Percentiles rank a stretch among this genome's conserved stretches.
Conservation (phyloP, 2,797 vertebrate species). For the Agapornis canus region DNA sequence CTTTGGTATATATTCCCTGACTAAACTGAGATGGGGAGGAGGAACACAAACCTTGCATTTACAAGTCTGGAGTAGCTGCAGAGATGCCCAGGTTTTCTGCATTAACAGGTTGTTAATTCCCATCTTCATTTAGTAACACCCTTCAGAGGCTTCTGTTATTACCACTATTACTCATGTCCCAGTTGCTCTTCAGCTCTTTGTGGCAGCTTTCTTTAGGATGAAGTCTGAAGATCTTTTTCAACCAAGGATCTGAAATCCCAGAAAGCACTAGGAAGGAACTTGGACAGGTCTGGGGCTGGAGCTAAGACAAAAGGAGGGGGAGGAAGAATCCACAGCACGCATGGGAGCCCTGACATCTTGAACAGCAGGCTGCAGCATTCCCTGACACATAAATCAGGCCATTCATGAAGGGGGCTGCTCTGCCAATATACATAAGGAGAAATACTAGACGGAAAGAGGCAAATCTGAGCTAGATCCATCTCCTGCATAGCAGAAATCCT, state of each 20-base stretch:
- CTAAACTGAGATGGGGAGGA: not conserved
- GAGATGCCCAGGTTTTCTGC: not conserved
- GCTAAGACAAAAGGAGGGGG: not conserved
- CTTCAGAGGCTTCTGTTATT: too few species aligned
- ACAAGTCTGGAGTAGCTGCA: not conserved
- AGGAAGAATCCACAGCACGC: not conserved
- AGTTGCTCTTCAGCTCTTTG: not conserved
- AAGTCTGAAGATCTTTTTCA: not conserved
- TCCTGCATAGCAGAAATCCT: conserved; percentile 40
- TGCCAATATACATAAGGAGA: conserved; percentile 48
- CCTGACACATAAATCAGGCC: conserved; percentile 35
- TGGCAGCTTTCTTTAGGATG: not conserved
- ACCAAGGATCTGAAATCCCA: not conserved
- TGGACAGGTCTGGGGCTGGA: not conserved
- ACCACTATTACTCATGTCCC: not conserved
- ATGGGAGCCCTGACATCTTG: not conserved
- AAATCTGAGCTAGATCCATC: conserved; percentile 57
- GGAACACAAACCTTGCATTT: not conserved
- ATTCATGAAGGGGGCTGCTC: not conserved
- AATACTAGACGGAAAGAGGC: conserved; percentile 42
- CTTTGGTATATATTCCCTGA: not conserved
- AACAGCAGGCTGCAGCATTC: conserved; percentile 15
- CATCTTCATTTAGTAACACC: not conserved
- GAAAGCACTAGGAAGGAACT: not conserved
- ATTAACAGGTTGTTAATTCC: not conserved